A percentile compares a stretch with the other conserved stretches of the same genome.
phyloP scores from a whole-genome alignment of 2,113 vertebrate genomes.

The Diadophis punctatus region DNA sequence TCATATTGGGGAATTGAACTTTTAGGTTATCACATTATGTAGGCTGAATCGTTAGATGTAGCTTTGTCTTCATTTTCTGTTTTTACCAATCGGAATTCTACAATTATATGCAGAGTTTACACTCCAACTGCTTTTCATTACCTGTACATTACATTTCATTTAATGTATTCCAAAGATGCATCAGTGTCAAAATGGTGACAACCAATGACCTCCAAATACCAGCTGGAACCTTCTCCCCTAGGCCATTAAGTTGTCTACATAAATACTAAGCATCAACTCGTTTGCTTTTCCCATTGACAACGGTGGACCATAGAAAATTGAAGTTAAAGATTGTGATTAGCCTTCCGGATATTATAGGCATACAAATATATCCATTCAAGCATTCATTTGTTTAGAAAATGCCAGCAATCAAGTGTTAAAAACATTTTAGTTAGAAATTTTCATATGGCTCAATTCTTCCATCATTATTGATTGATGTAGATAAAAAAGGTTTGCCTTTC shows the following conservation, averaged over 20 bases:
- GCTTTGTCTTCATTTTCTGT: not conserved
- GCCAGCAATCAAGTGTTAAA: constrained; percentile 41
- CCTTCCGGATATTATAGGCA: constrained; percentile 1
- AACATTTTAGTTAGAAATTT: constrained; percentile 16
- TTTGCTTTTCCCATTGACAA: not conserved
- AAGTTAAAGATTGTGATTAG: constrained; percentile 31
- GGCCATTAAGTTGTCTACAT: constrained; percentile 17
- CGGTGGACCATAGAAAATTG: constrained; percentile 13
- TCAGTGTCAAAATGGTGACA: not conserved
- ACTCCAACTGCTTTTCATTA: not conserved
- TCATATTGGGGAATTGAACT: rapidly evolving
- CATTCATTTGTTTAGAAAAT: constrained; percentile 20
- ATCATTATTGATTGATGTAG: constrained; percentile 19
- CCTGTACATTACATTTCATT: not conserved
- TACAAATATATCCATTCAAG: not conserved
- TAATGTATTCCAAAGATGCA: not conserved
- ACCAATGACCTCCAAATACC: constrained; percentile 7
- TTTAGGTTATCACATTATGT: not conserved
- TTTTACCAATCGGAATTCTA: not conserved
- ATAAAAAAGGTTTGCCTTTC: constrained; percentile 33
- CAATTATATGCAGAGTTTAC: not conserved
- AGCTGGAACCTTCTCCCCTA: not conserved
- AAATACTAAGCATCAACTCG: rapidly evolving
- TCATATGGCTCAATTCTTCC: constrained; percentile 15
- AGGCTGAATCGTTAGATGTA: not conserved